phyloP scores from a whole-genome alignment of 2,113 vertebrate species.

The Microcebus lehilahytsara region DNA sequence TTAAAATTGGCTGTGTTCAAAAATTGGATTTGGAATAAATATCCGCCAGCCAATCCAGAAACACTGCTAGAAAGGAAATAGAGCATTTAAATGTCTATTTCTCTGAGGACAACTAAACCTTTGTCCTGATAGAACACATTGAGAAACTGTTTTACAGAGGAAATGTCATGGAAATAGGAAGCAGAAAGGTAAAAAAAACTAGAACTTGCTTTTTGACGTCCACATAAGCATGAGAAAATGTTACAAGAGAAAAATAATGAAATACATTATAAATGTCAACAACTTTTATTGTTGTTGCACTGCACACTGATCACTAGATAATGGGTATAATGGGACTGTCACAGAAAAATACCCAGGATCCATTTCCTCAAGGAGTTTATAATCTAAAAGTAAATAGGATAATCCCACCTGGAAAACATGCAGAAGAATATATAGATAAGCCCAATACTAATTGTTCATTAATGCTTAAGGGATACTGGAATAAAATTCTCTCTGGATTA shows the following conservation, averaged over 20 bases:
- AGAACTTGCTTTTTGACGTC: background rate
- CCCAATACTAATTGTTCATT: background rate
- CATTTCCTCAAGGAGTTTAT: background rate
- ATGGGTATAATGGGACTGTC: background rate
- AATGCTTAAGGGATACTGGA: background rate
- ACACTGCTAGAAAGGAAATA: slow-evolving; percentile 58
- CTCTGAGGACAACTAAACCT: slow-evolving; percentile 75
- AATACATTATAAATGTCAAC: background rate
- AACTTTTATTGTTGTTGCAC: background rate
- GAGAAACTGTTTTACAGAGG: slow-evolving; percentile 56
- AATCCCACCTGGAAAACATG: background rate
- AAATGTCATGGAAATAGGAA: slow-evolving; percentile 62
- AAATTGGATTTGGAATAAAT: slow-evolving; percentile 62
- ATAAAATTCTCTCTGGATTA: background rate
- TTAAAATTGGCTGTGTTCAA: slow-evolving; percentile 56
- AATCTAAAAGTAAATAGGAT: background rate
- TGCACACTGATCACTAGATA: background rate
- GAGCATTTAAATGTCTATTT: slow-evolving; percentile 69
- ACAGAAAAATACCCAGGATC: background rate
- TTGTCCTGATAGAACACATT: slow-evolving; percentile 68
- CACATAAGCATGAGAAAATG: background rate
- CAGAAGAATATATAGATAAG: background rate
- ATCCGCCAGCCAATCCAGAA: background rate
- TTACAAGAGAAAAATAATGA: background rate
- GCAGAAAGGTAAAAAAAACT: slow-evolving; percentile 49